Percentiles rank a stretch among this genome's conserved stretches.
Evolutionary conservation across 2,888 invertebrate species (phyloP).

Genomic region (Epistrophella euchroma): DNA sequence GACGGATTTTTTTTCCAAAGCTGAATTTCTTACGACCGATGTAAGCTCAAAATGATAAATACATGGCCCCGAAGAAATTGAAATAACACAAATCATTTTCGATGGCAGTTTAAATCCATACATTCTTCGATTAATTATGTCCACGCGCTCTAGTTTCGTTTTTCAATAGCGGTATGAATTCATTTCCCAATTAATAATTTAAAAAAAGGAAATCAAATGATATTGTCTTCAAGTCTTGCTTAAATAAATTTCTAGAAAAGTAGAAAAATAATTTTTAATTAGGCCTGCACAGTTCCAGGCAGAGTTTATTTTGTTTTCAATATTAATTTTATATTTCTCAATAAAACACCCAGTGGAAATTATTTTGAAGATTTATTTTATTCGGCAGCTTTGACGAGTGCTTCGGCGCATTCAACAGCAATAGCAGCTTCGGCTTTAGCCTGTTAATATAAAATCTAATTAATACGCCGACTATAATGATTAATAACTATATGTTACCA

Average conservation of each 20-base stretch:
- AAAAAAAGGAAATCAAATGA: no score
- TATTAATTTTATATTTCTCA: slow-evolving; percentile 50
- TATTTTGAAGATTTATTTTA: slow-evolving; percentile 81
- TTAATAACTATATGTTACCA: slow-evolving; percentile 85
- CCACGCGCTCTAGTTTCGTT: no score
- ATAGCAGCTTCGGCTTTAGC: slow-evolving; percentile 95
- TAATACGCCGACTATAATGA: neutral
- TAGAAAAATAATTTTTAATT: neutral
- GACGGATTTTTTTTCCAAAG: no score
- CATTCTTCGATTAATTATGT: no score
- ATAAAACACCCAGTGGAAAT: slow-evolving; percentile 59
- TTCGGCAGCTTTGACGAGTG: slow-evolving; percentile 93
- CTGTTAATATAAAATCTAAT: slow-evolving; percentile 83
- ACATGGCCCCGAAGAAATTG: no score
- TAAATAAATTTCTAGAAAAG: neutral
- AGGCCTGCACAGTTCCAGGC: neutral
- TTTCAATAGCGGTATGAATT: no score
- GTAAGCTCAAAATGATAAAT: no score
- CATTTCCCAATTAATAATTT: no score
- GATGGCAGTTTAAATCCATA: no score
- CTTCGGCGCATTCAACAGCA: slow-evolving; percentile 97
- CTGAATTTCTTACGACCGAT: no score
- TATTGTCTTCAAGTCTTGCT: neutral
- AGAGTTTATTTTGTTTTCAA: slow-evolving; percentile 62
- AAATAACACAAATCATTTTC: no score